A percentile compares a stretch with the other conserved stretches of the same genome.
Conservation (phyloP, 2,113 vertebrate genomes). For the Abramis brama region DNA sequence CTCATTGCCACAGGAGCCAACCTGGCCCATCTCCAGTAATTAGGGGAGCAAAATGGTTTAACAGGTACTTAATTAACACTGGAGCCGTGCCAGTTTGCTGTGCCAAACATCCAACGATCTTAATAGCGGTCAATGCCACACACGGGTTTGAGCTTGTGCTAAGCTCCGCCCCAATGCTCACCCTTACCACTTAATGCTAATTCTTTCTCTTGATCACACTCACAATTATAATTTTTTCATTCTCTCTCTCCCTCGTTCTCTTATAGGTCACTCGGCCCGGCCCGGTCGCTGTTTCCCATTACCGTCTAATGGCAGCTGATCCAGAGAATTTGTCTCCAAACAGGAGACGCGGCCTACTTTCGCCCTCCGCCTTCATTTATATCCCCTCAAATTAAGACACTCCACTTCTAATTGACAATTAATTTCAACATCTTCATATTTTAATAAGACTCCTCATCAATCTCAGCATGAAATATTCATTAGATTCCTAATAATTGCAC, state of each 20-base stretch:
- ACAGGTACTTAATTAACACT: slow-evolving; percentile 84
- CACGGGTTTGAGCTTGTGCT: slow-evolving; percentile 61
- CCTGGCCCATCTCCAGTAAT: slow-evolving; percentile 74
- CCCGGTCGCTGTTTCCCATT: slow-evolving; percentile 71
- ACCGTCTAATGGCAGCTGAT: slow-evolving; percentile 75
- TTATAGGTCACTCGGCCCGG: slow-evolving; percentile 18
- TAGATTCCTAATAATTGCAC: slow-evolving; percentile 75
- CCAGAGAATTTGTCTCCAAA: slow-evolving; percentile 56
- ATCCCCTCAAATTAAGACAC: slow-evolving; percentile 83
- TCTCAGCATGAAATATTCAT: slow-evolving; percentile 85
- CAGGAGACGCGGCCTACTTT: slow-evolving; percentile 54
- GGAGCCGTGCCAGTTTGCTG: slow-evolving; percentile 73
- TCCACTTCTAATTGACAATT: slow-evolving; percentile 84
- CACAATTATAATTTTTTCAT: slow-evolving; percentile 25
- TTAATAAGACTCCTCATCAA: slow-evolving; percentile 84
- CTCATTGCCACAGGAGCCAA: slow-evolving; percentile 52
- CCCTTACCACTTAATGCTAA: slow-evolving; percentile 67
- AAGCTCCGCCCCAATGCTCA: slow-evolving; percentile 63
- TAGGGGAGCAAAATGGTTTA: slow-evolving; percentile 77
- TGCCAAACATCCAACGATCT: slow-evolving; percentile 73
- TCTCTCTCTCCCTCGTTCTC: slow-evolving; percentile 13
- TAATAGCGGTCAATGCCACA: slow-evolving; percentile 79
- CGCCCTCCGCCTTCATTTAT: slow-evolving; percentile 72
- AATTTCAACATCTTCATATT: slow-evolving; percentile 87
- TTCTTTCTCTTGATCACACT: slow-evolving; percentile 66